Conservation (phyloP, 2,113 vertebrate species). For the Sphaerodactylus townsendi region DNA sequence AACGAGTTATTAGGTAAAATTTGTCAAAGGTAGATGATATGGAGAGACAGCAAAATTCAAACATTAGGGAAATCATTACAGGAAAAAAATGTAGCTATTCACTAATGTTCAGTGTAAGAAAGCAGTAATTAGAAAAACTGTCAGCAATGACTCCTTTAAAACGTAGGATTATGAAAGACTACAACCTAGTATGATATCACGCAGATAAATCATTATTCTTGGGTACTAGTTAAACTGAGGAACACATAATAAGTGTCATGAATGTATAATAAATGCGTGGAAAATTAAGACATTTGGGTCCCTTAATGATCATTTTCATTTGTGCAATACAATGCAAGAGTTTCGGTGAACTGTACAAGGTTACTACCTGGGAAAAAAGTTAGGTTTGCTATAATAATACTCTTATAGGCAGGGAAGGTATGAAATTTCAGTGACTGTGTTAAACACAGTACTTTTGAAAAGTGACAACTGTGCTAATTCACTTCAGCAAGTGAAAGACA, state of each 20-base stretch:
- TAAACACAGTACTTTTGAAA: not conserved
- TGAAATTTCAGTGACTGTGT: not conserved
- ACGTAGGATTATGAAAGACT: not conserved
- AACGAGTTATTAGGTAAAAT: not conserved
- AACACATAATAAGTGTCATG: not conserved
- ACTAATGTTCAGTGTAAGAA: not conserved
- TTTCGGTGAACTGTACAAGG: not conserved
- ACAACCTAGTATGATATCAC: not conserved
- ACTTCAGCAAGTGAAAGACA: not conserved
- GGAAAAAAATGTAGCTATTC: not conserved
- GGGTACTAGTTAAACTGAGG: not conserved
- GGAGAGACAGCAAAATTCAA: not conserved
- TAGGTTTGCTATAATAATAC: not conserved
- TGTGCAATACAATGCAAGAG: not conserved
- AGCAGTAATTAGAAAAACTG: not conserved
- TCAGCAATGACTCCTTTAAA: not conserved
- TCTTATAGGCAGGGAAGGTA: not conserved
- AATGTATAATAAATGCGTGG: not conserved
- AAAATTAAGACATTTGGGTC: accelerated
- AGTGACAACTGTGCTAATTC: not conserved
- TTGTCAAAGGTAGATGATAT: not conserved
- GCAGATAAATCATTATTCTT: not conserved
- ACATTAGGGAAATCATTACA: not conserved
- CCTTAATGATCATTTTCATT: not conserved
- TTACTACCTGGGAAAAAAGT: not conserved